These are phyloP conservation scores for Gambusia affinis DNA, from an alignment of 2,113 vertebrate genomes.

Conservation along the genomic window DNA sequence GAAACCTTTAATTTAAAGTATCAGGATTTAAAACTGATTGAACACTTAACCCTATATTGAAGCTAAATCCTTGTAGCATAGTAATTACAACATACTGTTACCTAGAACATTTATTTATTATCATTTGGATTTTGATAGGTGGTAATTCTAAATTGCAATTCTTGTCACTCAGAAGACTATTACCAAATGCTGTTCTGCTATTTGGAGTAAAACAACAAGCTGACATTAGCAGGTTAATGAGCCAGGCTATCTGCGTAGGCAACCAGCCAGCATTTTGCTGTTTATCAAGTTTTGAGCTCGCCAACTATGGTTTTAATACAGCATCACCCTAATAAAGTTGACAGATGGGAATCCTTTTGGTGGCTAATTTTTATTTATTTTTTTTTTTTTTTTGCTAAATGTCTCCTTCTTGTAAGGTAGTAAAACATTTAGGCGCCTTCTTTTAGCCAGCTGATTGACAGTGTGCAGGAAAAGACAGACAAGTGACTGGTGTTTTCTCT, in stretches of 20 bases:
- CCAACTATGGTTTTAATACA: too few relatives aligned
- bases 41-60: not conserved
- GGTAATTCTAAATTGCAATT: not conserved
- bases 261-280: too few relatives aligned
- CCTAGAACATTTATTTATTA: not conserved
- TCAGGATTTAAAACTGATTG: not conserved
- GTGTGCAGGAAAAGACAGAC: not conserved
- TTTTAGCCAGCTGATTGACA: not conserved
- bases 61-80: not conserved
- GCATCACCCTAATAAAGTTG: not conserved
- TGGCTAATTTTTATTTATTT: not conserved
- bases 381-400: not conserved
- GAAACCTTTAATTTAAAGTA: not conserved
- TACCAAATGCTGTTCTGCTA: too few relatives aligned
- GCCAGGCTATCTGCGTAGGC: too few relatives aligned
- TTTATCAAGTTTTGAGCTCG: too few relatives aligned
- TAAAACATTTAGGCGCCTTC: not conserved
- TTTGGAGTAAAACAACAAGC: not conserved
- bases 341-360: not conserved
- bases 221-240: too few relatives aligned
- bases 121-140: not conserved
- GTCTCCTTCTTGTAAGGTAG: not conserved
- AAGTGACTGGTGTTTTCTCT: too few relatives aligned
- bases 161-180: not conserved
- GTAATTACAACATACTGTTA: not conserved